Evolutionary conservation across 2,888 invertebrate genomes (phyloP).

Genomic region (Cancer borealis): DNA sequence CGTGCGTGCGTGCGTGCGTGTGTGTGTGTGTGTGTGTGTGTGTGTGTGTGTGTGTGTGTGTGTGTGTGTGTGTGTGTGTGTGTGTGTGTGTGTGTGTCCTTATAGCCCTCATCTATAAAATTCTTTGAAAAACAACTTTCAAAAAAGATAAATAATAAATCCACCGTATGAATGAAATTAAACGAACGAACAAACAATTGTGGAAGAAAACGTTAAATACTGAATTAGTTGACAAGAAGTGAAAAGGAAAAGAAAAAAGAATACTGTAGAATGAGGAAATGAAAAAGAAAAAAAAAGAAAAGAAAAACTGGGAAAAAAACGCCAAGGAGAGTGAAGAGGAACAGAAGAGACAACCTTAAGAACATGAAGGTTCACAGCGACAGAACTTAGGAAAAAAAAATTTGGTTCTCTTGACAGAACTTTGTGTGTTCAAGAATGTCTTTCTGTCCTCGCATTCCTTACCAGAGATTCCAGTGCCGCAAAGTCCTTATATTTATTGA

Average conservation of each 20-base stretch:
- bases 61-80: conserved; percentile 4
- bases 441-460: not conserved
- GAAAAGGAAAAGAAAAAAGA: too few species aligned
- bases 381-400: not conserved
- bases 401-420: not conserved
- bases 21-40: not conserved
- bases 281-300: not conserved
- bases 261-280: too few species aligned
- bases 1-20: not conserved
- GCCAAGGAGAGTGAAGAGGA: not conserved
- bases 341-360: not conserved
- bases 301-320: not conserved
- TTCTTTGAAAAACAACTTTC: not conserved
- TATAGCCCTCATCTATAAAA: not conserved
- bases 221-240: too few species aligned
- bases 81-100: not conserved
- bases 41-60: not conserved
- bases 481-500: not conserved
- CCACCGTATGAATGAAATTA: too few species aligned
- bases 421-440: not conserved
- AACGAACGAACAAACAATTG: too few species aligned
- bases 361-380: not conserved
- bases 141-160: not conserved
- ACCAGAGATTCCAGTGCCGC: not conserved
- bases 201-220: too few species aligned